Percentiles rank a stretch among this genome's conserved stretches.
These are phyloP conservation scores for Helicolenus hilgendorfi DNA, from an alignment of 2,797 vertebrate species.

Conservation along the genomic window DNA sequence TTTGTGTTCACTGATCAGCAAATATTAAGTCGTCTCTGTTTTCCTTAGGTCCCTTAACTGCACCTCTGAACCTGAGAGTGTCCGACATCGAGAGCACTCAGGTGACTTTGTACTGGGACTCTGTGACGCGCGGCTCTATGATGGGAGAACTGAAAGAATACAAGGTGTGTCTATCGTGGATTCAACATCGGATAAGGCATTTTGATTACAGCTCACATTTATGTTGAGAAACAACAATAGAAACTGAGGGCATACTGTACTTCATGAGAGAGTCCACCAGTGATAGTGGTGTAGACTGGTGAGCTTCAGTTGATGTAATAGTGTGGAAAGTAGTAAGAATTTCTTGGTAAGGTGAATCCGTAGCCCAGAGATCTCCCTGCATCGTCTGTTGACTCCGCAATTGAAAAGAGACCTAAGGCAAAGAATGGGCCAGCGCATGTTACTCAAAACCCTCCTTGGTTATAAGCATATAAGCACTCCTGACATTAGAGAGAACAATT, in stretches of 20 bases:
- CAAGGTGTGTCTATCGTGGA: conserved; percentile 89
- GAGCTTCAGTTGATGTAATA: not conserved
- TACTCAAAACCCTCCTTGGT: not conserved
- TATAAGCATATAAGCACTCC: no score
- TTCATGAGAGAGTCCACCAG: not conserved
- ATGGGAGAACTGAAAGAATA: conserved; percentile 98
- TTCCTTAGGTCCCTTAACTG: conserved; percentile 92
- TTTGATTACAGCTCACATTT: not conserved
- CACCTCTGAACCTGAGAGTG: conserved; percentile 94
- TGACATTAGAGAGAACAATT: not conserved
- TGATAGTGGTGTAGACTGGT: not conserved
- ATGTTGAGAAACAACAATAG: not conserved
- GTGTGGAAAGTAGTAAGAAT: not conserved
- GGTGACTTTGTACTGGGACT: conserved; percentile 94
- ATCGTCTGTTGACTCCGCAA: not conserved
- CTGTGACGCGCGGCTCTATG: conserved; percentile 92
- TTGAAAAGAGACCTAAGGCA: not conserved
- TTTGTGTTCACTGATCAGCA: not conserved
- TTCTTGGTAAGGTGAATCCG: not conserved
- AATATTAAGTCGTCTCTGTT: conserved; percentile 12
- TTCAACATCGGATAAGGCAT: not conserved
- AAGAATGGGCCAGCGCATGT: not conserved
- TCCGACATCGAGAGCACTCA: conserved; percentile 95
- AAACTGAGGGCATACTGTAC: not conserved
- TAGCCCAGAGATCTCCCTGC: not conserved